Conservation (phyloP, 2,888 invertebrate species). For the Ophraella communa region DNA sequence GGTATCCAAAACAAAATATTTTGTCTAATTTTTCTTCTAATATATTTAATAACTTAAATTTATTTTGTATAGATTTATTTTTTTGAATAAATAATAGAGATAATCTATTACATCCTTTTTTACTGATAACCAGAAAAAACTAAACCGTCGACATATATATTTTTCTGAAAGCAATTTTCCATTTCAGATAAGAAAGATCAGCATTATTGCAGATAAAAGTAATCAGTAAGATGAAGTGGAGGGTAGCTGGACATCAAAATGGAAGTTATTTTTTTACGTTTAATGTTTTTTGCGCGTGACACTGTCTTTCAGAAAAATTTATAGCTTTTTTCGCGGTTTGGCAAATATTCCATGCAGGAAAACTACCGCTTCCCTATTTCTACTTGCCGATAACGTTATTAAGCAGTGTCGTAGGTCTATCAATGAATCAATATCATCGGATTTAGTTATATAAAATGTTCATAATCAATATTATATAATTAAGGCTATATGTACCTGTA, state of each 20-base stretch:
- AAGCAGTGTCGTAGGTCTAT: slow-evolving; percentile 22
- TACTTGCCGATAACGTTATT: slow-evolving; percentile 30
- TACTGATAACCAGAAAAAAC: not conserved
- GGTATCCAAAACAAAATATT: too few species aligned
- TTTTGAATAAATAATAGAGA: not conserved
- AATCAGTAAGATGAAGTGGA: slow-evolving; percentile 38
- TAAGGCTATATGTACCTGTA: too few species aligned
- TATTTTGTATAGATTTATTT: too few species aligned
- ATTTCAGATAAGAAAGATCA: slow-evolving; percentile 32
- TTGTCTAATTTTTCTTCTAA: too few species aligned
- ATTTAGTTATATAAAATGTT: not conserved
- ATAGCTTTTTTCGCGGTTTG: slow-evolving; percentile 47
- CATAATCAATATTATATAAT: too few species aligned
- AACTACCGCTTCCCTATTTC: slow-evolving; percentile 30
- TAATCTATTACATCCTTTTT: not conserved
- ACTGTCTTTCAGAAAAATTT: slow-evolving; percentile 46
- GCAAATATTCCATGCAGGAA: slow-evolving; percentile 42
- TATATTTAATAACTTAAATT: too few species aligned
- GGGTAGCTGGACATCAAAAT: slow-evolving; percentile 42
- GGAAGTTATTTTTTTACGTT: slow-evolving; percentile 48
- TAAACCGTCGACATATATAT: not conserved
- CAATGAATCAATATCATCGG: not conserved
- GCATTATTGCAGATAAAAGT: slow-evolving; percentile 36
- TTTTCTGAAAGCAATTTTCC: slow-evolving; percentile 21
- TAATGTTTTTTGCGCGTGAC: slow-evolving; percentile 49